Conservation (phyloP, 1,140 invertebrate genomes). For the Zaprionus kolodkinae region DNA sequence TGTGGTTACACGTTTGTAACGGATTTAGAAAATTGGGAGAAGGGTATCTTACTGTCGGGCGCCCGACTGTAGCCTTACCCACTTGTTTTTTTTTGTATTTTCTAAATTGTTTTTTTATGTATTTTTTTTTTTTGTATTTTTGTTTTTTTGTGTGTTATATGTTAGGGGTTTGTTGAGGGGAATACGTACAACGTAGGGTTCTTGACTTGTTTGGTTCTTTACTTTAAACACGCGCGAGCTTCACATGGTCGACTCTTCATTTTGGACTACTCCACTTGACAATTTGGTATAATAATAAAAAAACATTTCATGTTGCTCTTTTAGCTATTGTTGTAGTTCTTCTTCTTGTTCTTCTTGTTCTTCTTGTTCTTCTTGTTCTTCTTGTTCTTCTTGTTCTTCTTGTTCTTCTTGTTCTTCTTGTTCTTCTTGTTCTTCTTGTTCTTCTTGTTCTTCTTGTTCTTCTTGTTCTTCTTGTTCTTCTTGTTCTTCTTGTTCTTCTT, state of each 20-base stretch:
- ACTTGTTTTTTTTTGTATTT: constrained; percentile 45
- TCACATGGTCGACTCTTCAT: constrained; percentile 68
- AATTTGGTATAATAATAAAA: constrained; percentile 36
- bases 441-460: too few relatives aligned
- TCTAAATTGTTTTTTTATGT: constrained; percentile 31
- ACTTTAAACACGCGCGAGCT: constrained; percentile 64
- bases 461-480: too few relatives aligned
- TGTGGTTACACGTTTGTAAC: too few relatives aligned
- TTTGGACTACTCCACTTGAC: constrained; percentile 77
- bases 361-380: too few relatives aligned
- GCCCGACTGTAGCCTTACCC: too few relatives aligned
- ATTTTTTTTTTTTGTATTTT: constrained; percentile 30
- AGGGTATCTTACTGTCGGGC: too few relatives aligned
- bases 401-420: too few relatives aligned
- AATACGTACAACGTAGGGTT: constrained; percentile 76
- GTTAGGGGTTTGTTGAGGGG: not conserved
- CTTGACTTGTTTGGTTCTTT: constrained; percentile 53
- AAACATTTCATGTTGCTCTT: constrained; percentile 40
- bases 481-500: too few relatives aligned
- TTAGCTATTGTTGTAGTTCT: constrained; percentile 37
- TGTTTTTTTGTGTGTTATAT: not conserved
- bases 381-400: too few relatives aligned
- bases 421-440: too few relatives aligned
- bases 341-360: too few relatives aligned
- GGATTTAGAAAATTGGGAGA: too few relatives aligned